phyloP scores from a whole-genome alignment of 2,888 invertebrate genomes.

The Stenodera caucasica region DNA sequence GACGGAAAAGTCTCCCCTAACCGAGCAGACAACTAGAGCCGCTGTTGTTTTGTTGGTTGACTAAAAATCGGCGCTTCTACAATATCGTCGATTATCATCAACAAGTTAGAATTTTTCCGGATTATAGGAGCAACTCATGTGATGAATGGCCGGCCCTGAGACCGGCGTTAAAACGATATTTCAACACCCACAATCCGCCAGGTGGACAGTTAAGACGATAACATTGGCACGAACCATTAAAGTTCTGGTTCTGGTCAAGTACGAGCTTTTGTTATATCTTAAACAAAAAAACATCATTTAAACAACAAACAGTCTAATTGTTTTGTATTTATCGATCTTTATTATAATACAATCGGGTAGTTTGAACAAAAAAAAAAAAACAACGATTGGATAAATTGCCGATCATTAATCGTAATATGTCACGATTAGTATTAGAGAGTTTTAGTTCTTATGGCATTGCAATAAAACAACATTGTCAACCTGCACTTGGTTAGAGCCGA shows the following conservation, averaged over 20 bases:
- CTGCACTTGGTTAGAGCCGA: constrained; percentile 14
- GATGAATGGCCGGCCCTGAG: constrained; percentile 35
- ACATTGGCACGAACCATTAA: constrained; percentile 39
- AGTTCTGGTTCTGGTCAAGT: neutral
- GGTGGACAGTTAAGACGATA: constrained; percentile 43
- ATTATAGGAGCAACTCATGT: constrained; percentile 15
- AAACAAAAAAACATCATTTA: too few species aligned
- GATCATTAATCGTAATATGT: constrained; percentile 5
- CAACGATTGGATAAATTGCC: neutral
- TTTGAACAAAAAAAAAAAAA: neutral
- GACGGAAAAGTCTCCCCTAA: neutral
- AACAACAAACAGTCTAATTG: too few species aligned
- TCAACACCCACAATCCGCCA: constrained; percentile 43
- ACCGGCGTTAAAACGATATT: constrained; percentile 37
- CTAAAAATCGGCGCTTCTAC: neutral
- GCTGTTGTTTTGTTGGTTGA: constrained; percentile 3
- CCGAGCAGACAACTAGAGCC: constrained; percentile 2
- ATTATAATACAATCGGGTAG: neutral
- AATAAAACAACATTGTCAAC: constrained; percentile 12
- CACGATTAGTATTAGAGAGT: constrained; percentile 2
- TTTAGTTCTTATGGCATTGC: neutral
- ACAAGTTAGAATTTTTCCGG: neutral
- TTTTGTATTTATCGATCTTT: neutral
- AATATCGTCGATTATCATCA: too few species aligned
- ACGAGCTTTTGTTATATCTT: neutral